phyloP scores from a whole-genome alignment of 2,888 invertebrate species.

The Hypsopygia costalis region DNA sequence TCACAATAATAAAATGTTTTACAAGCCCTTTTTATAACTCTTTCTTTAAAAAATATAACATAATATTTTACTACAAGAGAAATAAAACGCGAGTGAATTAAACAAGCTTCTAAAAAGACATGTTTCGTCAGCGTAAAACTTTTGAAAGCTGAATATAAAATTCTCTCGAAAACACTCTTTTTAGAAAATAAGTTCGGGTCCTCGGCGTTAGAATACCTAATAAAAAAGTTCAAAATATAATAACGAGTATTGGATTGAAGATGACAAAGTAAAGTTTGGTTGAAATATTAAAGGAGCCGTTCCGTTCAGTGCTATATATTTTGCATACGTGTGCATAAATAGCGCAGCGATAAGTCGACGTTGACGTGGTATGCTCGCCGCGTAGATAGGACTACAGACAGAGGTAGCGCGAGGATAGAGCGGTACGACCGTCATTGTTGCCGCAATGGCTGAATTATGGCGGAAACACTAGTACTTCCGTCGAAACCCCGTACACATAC shows the following conservation, averaged over 20 bases:
- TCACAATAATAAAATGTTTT: conserved; percentile 6
- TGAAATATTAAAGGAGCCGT: too few relatives aligned
- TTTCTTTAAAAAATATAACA: conserved; percentile 1
- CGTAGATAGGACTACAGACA: too few relatives aligned
- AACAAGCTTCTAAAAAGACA: conserved; percentile 9
- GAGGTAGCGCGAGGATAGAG: conserved; percentile 18
- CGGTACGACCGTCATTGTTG: conserved; percentile 38
- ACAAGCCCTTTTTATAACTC: conserved; percentile 1
- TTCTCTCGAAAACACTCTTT: too few relatives aligned
- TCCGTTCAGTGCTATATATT: too few relatives aligned
- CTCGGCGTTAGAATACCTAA: too few relatives aligned
- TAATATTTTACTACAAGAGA: background rate
- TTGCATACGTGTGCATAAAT: too few relatives aligned
- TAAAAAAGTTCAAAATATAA: too few relatives aligned
- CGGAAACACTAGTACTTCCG: conserved; percentile 52
- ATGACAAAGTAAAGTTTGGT: too few relatives aligned
- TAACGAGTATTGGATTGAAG: too few relatives aligned
- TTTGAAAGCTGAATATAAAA: background rate
- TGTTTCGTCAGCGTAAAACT: conserved; percentile 3
- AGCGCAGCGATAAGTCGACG: too few relatives aligned
- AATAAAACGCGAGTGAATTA: background rate
- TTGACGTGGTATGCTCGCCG: too few relatives aligned
- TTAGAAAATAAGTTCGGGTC: too few relatives aligned
- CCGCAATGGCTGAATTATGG: conserved; percentile 52
- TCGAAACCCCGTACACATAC: conserved; percentile 28